phyloP scores from a whole-genome alignment of 2,888 invertebrate species.

The Cantharis nigra region DNA sequence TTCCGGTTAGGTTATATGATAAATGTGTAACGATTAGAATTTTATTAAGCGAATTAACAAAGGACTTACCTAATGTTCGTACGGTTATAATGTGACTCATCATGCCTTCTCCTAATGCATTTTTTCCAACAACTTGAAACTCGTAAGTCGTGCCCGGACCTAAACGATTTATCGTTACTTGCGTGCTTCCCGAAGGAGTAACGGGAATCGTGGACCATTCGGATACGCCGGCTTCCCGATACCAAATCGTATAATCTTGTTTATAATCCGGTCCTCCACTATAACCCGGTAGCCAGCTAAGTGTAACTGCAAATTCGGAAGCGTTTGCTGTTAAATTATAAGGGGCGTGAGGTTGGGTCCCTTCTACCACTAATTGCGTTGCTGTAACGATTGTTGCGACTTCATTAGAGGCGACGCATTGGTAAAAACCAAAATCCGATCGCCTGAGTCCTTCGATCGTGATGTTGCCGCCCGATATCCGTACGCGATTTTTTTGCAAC shows the following conservation, averaged over 20 bases:
- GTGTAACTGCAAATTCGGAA: constrained; percentile 86
- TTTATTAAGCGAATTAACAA: not conserved
- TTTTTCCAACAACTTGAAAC: constrained; percentile 94
- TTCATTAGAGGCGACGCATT: constrained; percentile 94
- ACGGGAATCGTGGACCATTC: constrained; percentile 95
- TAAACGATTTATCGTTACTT: constrained; percentile 87
- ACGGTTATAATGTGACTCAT: constrained; percentile 92
- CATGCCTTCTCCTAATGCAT: constrained; percentile 93
- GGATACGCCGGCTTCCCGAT: constrained; percentile 82
- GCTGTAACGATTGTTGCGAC: constrained; percentile 93
- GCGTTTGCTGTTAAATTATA: constrained; percentile 92
- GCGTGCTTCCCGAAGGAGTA: constrained; percentile 87
- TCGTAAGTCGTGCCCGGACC: constrained; percentile 91
- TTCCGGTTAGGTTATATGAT: constrained; percentile 1
- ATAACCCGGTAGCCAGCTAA: constrained; percentile 94
- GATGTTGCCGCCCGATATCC: constrained; percentile 84
- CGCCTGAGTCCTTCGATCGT: constrained; percentile 86
- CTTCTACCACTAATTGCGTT: constrained; percentile 88
- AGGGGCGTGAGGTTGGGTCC: constrained; percentile 96
- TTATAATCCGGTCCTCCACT: constrained; percentile 94
- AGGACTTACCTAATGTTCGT: constrained; percentile 79
- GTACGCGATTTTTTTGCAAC: constrained; percentile 79
- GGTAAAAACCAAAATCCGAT: constrained; percentile 92
- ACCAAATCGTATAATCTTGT: constrained; percentile 95
- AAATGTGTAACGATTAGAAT: not conserved